Evolutionary conservation across 2,113 vertebrate species (phyloP).

Genomic region (Smithornis capensis): DNA sequence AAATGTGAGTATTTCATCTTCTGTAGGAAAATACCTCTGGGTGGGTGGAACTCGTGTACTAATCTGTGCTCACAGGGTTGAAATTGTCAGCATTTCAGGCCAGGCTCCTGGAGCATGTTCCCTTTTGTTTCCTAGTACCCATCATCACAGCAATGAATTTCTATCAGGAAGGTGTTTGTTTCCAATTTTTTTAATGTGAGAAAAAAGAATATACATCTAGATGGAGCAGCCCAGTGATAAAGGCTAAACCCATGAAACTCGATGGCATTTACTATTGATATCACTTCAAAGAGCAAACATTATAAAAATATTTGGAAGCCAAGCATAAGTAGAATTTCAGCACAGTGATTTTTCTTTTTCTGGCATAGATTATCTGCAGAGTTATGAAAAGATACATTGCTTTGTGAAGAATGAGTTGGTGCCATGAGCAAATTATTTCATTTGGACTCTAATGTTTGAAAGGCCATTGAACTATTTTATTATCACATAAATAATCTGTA

Average conservation of each 20-base stretch:
- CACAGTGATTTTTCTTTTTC: conserved; percentile 66
- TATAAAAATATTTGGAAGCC: conserved; percentile 68
- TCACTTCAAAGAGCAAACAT: conserved; percentile 61
- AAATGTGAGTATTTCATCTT: conserved; percentile 69
- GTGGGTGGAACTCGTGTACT: conserved; percentile 57
- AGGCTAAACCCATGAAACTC: conserved; percentile 17
- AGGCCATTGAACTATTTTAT: conserved; percentile 60
- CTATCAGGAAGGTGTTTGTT: conserved; percentile 30
- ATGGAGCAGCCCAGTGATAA: conserved; percentile 16
- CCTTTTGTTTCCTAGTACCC: conserved; percentile 68
- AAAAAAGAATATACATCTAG: conserved; percentile 42
- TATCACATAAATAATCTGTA: conserved; percentile 72
- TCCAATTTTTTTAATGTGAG: background rate
- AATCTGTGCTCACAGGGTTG: conserved; percentile 48
- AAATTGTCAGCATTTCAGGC: conserved; percentile 40
- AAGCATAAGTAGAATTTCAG: conserved; percentile 60
- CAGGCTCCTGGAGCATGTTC: conserved; percentile 53
- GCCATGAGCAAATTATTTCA: conserved; percentile 16
- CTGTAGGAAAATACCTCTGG: conserved; percentile 66
- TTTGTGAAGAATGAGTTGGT: conserved; percentile 49
- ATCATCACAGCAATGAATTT: conserved; percentile 66
- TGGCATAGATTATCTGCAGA: conserved; percentile 24
- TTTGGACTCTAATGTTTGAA: conserved; percentile 60
- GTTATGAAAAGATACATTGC: conserved; percentile 18
- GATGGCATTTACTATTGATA: conserved; percentile 50